A percentile compares a stretch with the other conserved stretches of the same genome.
phyloP scores from a whole-genome alignment of 2,113 vertebrate species.

The Chaetops frenatus region DNA sequence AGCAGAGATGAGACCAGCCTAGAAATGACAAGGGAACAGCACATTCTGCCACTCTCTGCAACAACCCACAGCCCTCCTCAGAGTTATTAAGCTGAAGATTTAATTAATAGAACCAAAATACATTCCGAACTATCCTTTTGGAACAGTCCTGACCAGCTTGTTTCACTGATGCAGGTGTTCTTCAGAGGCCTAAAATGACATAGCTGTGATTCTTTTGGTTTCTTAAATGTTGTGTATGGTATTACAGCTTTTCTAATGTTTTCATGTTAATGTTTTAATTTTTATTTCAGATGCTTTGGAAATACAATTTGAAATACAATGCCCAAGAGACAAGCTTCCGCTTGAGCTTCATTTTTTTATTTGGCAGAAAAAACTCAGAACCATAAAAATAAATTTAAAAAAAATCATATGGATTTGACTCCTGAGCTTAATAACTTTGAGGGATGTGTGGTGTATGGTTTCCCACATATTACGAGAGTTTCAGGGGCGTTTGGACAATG shows the following conservation, averaged over 20 bases:
- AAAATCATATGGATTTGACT: background rate
- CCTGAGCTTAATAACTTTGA: background rate
- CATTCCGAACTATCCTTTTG: background rate
- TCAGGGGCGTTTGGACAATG: rapidly evolving
- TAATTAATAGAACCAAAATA: background rate
- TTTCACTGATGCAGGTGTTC: background rate
- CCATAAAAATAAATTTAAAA: background rate
- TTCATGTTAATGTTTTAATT: background rate
- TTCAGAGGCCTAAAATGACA: background rate
- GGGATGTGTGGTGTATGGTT: background rate
- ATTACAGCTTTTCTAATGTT: background rate
- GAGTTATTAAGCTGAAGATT: background rate
- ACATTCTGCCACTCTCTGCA: background rate
- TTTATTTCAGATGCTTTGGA: background rate
- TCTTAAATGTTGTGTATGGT: background rate
- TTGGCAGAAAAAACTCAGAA: background rate
- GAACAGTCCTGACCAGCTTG: background rate
- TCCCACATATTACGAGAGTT: background rate
- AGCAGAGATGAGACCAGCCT: background rate
- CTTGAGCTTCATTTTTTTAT: background rate
- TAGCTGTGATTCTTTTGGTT: background rate
- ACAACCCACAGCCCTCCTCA: background rate
- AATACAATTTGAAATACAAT: background rate
- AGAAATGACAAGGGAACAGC: background rate
- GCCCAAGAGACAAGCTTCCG: background rate